These are phyloP conservation scores for Microplitis deprimator DNA, from an alignment of 2,888 invertebrate species.

Conservation along the genomic window DNA sequence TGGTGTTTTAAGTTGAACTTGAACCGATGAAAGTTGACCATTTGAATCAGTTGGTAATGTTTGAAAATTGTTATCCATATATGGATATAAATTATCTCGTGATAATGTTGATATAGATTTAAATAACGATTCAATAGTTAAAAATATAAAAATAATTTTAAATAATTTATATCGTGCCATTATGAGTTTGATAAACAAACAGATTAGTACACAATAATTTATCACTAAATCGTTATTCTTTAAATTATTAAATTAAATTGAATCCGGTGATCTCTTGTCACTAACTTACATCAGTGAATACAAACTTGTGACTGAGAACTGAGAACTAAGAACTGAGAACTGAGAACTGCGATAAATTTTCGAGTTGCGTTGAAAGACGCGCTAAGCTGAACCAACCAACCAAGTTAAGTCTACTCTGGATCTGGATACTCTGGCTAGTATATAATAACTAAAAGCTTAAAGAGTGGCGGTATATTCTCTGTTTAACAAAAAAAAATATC, in stretches of 20 bases:
- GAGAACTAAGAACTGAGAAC: too few species aligned
- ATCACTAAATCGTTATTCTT: not conserved
- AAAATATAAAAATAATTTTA: conserved; percentile 48
- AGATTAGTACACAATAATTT: not conserved
- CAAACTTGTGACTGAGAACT: conserved; percentile 40
- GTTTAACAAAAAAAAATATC: conserved; percentile 17
- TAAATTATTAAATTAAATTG: too few species aligned
- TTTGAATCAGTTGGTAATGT: conserved; percentile 56
- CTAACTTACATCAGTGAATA: conserved; percentile 37
- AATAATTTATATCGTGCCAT: conserved; percentile 63
- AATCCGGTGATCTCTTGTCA: conserved; percentile 7
- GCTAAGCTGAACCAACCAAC: conserved; percentile 18
- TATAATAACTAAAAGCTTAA: conserved; percentile 9
- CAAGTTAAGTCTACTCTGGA: not conserved
- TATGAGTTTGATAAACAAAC: not conserved
- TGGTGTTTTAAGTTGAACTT: conserved; percentile 79
- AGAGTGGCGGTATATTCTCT: not conserved
- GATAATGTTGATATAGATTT: conserved; percentile 49
- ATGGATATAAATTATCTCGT: conserved; percentile 63
- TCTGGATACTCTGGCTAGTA: conserved; percentile 28
- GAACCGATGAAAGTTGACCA: conserved; percentile 71
- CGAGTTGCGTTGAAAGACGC: conserved; percentile 28
- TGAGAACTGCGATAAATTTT: conserved; percentile 51
- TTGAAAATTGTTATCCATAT: conserved; percentile 51
- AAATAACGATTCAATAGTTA: conserved; percentile 42